phyloP scores from a whole-genome alignment of 2,888 invertebrate genomes.

The Coenonympha glycerion region DNA sequence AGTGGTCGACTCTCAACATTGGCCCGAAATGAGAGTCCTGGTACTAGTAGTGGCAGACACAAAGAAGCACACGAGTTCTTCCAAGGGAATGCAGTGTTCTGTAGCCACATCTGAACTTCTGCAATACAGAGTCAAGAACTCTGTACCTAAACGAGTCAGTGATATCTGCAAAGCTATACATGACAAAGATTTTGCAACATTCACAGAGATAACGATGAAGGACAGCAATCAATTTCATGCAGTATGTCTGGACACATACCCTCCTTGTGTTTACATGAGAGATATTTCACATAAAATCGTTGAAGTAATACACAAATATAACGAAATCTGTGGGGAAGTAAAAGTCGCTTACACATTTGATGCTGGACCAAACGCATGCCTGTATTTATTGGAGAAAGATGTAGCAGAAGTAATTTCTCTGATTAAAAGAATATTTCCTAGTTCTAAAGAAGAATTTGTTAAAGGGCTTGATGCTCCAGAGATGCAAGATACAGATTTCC shows the following conservation, averaged over 20 bases:
- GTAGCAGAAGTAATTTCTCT: conserved; percentile 81
- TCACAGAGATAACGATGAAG: conserved; percentile 96
- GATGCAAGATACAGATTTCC: conserved; percentile 32
- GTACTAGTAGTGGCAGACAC: conserved; percentile 91
- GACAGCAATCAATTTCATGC: conserved; percentile 99
- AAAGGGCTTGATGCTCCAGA: conserved; percentile 44
- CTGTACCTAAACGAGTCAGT: conserved; percentile 83
- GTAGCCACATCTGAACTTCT: conserved; percentile 89
- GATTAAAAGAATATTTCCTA: conserved; percentile 84
- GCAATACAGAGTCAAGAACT: conserved; percentile 80
- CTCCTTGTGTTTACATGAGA: conserved; percentile 95
- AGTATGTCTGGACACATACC: conserved; percentile 92
- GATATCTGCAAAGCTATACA: conserved; percentile 75
- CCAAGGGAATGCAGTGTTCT: conserved; percentile 90
- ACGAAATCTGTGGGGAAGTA: conserved; percentile 77
- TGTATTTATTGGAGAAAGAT: conserved; percentile 86
- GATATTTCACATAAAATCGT: conserved; percentile 88
- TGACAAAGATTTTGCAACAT: conserved; percentile 83
- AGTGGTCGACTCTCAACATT: conserved; percentile 83
- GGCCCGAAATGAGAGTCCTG: conserved; percentile 93
- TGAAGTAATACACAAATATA: conserved; percentile 88
- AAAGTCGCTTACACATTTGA: conserved; percentile 98
- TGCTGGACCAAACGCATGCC: conserved; percentile 97
- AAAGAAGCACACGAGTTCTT: conserved; percentile 90
- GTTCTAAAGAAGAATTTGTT: conserved; percentile 55